Base-by-base conservation (phyloP, 2,113 vertebrate species). In the Sardina pilchardus region DNA sequence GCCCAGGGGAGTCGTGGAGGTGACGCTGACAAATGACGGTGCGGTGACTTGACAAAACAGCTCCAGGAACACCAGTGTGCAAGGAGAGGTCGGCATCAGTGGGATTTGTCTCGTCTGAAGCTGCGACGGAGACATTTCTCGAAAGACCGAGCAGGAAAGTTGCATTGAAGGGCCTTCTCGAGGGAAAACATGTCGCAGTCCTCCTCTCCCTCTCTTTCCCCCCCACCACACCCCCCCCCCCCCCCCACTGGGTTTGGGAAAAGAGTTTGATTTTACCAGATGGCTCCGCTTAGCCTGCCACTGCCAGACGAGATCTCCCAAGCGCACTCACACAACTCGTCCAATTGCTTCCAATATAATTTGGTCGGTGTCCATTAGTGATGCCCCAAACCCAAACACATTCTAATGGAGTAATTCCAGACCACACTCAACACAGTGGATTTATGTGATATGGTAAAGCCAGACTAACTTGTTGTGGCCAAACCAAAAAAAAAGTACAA, bases 71-170 rank as follows among this genome's bases (percentile, higher is more conserved):
- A 36, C 34, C 30, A 16, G 16, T 34, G 71, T 36, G 71, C 26
- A 78, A 78, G 63, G 71, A 78, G 71, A 78, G 71, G 71, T 78
- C 71, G 71, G 71, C 30, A 16, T 78, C 71, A 16, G 30, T 78
- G 71, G 71, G 71, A 78, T 34, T 78, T 78, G 71, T 36, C 71
- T 78, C 71, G 16, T 78, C 71, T 78, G 71, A 78, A 39, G 26
- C 71, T 36, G 16, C 30, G 30, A 42, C 71, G 30, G 71, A 78
- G 71, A 78, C 71, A 78, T 78, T 78, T 78, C 71, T 78, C 71
- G 71, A 78, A 78, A 78, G 71, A 78, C 26, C 71, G 34, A 78
- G 71, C 71, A 12, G 71, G 59, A 78, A 78, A 78, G 71, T 78
- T 34, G 14, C 30, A 36, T 78, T 78, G 71, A 78, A 78, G 34